Base-by-base conservation (phyloP, 2,113 vertebrate species). In the Mastomys natalensis region DNA sequence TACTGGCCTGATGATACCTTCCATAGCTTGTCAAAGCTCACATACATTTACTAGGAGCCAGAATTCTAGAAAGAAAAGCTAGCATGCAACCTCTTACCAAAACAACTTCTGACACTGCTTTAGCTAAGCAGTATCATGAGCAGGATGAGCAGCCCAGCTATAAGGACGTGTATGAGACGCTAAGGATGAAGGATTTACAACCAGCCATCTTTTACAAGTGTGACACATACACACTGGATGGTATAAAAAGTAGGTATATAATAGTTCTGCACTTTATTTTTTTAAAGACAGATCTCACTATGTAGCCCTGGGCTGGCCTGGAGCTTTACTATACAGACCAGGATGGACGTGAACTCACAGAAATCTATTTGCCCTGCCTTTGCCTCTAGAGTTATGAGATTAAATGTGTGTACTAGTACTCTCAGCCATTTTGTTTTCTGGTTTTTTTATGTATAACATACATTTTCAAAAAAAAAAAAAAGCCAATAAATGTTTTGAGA, bases 381-480 rank as follows among this genome's bases (percentile, higher is more conserved):
- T 48, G 74, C 74, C 43, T 29, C 74, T 48, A 48, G 45, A 77
- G 26, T 77, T 43, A 45, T 77, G 26, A 51, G 13, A 48, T 31
- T 77, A 77, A 76, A 48, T 26, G 45, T 77, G 45, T 29, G 24
- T 77, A 45, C 26, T 16, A 77, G 5, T 31, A 48, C 29, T 77
- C 7, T 26, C 26, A 51, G 74, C 13, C 74, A 19, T 89, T 95
- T 95, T 87, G 68, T 53, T 91, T 93, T 62, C n/a, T 72, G 1
- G 26, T 81, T 95, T 91, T 91, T 95, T 51, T 88, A 72, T 70
- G 87, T 19, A 76, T 55, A 74, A 72, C 70, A 85, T 22, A 92
- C 68, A 95, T 51, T 78, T 87, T 66, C 81, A 34, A 62, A 29
- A 64, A 29, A 87, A 94, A 43, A 43, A 48, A 93, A 90, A 90